A percentile compares a stretch with the other conserved stretches of the same genome.
These are phyloP conservation scores for Phocoena sinus DNA, from an alignment of 2,113 vertebrate species.

Conservation along the genomic window DNA sequence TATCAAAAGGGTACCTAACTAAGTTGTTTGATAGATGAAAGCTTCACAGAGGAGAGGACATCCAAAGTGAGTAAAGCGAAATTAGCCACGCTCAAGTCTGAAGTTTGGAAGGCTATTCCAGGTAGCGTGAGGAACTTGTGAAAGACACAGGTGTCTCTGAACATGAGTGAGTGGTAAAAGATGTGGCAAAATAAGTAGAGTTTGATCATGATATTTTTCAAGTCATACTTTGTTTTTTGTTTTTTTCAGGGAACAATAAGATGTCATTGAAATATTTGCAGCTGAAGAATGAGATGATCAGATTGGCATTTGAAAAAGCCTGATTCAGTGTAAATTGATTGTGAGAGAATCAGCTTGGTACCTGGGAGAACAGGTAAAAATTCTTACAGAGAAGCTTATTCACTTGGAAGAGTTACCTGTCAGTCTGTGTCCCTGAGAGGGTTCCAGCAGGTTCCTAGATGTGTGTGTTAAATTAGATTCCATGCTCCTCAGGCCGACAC, in stretches of 20 bases:
- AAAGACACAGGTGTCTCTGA: neutral
- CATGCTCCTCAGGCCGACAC: neutral
- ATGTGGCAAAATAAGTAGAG: neutral
- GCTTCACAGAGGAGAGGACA: neutral
- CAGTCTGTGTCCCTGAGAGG: neutral
- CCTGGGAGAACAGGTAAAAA: neutral
- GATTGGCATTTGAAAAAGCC: neutral
- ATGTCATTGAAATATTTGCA: neutral
- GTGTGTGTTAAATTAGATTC: neutral
- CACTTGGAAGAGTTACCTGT: neutral
- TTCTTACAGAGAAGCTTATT: neutral
- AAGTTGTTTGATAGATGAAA: neutral
- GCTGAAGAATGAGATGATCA: neutral
- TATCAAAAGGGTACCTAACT: neutral
- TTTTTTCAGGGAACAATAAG: neutral
- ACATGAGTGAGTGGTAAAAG: neutral
- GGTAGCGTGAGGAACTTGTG: neutral
- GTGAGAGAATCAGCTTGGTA: neutral
- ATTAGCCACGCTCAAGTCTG: neutral
- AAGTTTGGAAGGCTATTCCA: neutral
- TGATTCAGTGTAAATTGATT: neutral
- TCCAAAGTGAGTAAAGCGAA: neutral
- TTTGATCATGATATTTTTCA: neutral
- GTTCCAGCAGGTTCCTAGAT: neutral
- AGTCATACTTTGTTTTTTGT: neutral